phyloP scores from a whole-genome alignment of 1,140 invertebrate species.

The Brevipalpus yothersi region DNA sequence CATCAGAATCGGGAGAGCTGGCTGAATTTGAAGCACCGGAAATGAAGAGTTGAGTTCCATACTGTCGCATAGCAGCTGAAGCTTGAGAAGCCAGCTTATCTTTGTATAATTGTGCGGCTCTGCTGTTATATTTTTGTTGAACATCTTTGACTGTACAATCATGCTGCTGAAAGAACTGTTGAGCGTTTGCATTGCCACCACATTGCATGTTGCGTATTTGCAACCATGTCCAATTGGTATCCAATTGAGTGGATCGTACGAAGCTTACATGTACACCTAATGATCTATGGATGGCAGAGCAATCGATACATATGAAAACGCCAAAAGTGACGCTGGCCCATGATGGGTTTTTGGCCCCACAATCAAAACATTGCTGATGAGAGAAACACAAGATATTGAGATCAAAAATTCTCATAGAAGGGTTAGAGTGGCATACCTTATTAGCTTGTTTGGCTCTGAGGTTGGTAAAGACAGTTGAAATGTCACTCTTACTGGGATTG shows the following conservation, averaged over 20 bases:
- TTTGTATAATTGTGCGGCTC: conserved; percentile 72
- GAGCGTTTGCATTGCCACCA: conserved; percentile 88
- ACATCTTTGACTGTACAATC: conserved; percentile 72
- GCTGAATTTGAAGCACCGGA: neutral
- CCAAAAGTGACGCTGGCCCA: conserved; percentile 99
- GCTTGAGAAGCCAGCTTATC: conserved; percentile 56
- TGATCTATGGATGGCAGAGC: conserved; percentile 32
- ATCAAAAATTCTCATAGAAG: neutral
- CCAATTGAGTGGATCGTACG: conserved; percentile 84
- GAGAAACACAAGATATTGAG: neutral
- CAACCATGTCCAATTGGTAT: conserved; percentile 49
- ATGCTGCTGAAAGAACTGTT: conserved; percentile 75
- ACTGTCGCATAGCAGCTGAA: conserved; percentile 56
- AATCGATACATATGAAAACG: conserved; percentile 98
- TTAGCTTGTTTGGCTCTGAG: neutral
- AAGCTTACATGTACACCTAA: conserved; percentile 91
- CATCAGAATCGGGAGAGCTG: neutral
- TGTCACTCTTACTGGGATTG: neutral
- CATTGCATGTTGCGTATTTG: conserved; percentile 74
- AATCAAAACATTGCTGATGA: conserved; percentile 66
- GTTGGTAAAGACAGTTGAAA: neutral
- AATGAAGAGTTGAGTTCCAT: conserved; percentile 55
- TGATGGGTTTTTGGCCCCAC: conserved; percentile 88
- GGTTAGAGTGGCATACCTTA: neutral
- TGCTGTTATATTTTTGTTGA: conserved; percentile 90